Conservation (phyloP, 2,113 vertebrate species). For the Gavia stellata region DNA sequence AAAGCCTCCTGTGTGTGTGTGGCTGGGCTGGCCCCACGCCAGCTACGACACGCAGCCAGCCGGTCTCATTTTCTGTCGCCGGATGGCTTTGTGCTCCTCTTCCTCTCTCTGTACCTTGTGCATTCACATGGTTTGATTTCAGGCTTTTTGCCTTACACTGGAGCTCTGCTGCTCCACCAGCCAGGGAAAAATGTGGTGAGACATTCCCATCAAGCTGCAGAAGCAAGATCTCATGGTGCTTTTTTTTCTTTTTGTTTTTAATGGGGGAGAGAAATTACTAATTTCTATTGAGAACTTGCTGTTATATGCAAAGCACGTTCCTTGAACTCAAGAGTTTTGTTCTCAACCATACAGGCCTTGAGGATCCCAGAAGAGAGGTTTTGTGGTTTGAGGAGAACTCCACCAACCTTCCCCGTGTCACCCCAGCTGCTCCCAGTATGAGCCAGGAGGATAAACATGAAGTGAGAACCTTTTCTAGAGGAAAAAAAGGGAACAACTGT, state of each 20-base stretch:
- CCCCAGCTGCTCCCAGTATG: neutral
- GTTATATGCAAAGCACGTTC: neutral
- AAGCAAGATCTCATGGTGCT: neutral
- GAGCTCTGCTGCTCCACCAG: neutral
- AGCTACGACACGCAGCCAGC: accelerated
- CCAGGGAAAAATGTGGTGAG: neutral
- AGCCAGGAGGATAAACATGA: conserved; percentile 1
- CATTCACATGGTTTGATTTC: neutral
- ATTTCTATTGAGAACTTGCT: neutral
- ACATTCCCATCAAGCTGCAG: neutral
- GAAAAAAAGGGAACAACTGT: neutral
- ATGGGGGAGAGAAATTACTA: neutral
- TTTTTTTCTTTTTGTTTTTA: neutral
- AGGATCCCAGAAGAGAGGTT: neutral
- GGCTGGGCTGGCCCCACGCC: neutral
- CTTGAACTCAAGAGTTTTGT: neutral
- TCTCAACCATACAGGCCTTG: neutral
- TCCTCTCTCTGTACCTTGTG: neutral
- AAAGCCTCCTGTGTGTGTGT: neutral
- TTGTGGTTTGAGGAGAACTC: neutral
- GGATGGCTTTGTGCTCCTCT: neutral
- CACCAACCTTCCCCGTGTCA: neutral
- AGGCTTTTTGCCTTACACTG: neutral
- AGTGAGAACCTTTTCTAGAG: neutral
- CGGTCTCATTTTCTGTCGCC: neutral